Evolutionary conservation across 2,797 vertebrate species (phyloP).

Genomic region (Silurus lanzhouensis): DNA sequence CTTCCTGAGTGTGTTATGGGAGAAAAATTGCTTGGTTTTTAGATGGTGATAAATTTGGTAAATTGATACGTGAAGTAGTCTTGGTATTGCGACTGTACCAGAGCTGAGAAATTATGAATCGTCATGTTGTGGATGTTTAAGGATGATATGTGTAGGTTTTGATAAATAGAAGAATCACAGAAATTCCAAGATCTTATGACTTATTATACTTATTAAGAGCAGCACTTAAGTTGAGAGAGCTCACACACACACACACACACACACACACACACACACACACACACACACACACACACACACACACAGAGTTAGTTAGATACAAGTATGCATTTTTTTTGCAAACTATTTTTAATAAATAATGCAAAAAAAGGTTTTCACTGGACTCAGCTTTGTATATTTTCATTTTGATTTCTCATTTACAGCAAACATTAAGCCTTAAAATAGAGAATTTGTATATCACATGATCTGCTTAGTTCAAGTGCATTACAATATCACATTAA

Average conservation of each 20-base stretch:
- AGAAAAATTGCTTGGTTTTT: background rate
- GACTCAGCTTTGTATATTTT: background rate
- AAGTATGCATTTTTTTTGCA: background rate
- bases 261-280: background rate
- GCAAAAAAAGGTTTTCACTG: background rate
- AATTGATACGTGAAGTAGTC: background rate
- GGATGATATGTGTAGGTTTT: background rate
- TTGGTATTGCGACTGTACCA: background rate
- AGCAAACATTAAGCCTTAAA: background rate
- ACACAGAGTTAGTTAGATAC: background rate
- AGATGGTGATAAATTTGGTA: background rate
- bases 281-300: background rate
- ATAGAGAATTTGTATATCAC: background rate
- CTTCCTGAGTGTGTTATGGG: background rate
- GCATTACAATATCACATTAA: background rate
- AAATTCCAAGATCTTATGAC: background rate
- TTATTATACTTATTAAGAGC: background rate
- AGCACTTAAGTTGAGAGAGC: background rate
- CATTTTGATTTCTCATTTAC: no score
- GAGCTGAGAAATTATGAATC: background rate
- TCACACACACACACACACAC: no score
- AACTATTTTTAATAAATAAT: background rate
- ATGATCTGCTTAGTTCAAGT: background rate
- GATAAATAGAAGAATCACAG: background rate
- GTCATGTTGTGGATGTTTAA: background rate